phyloP scores from a whole-genome alignment of 2,113 vertebrate genomes.

The Pteronura brasiliensis region DNA sequence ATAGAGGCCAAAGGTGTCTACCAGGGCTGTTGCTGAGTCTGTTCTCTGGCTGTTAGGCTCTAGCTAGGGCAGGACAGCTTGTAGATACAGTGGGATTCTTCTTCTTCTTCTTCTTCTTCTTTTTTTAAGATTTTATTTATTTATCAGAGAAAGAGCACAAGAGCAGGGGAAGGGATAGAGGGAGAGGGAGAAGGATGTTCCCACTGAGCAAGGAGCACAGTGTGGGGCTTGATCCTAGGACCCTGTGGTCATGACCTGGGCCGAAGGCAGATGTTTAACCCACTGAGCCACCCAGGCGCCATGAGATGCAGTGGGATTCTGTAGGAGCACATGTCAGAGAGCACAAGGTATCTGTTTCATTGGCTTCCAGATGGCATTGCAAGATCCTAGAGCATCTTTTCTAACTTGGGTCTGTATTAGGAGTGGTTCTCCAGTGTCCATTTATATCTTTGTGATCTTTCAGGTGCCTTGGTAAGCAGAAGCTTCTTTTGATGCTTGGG shows the following conservation, averaged over 20 bases:
- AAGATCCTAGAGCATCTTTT: not conserved
- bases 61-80: not conserved
- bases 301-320: not conserved
- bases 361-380: not conserved
- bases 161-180: too few species aligned
- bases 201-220: too few species aligned
- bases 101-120: not conserved
- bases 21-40: not conserved
- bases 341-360: not conserved
- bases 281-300: not conserved
- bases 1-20: not conserved
- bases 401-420: not conserved
- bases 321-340: not conserved
- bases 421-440: not conserved
- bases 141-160: too few species aligned
- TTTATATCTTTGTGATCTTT: not conserved
- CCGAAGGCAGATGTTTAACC: not conserved
- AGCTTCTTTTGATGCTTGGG: not conserved
- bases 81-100: not conserved
- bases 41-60: not conserved
- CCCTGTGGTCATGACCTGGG: not conserved
- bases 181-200: too few species aligned
- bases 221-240: not conserved
- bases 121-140: too few species aligned
- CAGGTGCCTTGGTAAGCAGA: not conserved